These are phyloP conservation scores for Mystacides longicornis DNA, from an alignment of 2,888 invertebrate genomes.

Conservation along the genomic window DNA sequence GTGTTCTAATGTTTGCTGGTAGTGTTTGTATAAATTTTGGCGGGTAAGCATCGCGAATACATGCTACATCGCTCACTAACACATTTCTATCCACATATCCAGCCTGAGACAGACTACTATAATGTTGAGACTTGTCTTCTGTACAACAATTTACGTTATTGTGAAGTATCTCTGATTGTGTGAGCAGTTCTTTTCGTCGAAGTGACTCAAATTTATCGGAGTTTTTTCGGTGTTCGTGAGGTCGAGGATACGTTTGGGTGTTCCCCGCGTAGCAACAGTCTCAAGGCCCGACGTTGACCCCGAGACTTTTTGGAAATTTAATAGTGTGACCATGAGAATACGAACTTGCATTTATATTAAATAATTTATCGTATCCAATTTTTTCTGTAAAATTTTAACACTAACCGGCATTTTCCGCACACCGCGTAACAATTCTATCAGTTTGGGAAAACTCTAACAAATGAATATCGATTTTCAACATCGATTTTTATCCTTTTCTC, in stretches of 20 bases:
- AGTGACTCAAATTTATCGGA: background rate
- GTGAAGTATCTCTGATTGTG: background rate
- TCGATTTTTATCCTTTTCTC: too few relatives aligned
- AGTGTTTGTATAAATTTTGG: constrained; percentile 9
- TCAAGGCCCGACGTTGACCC: constrained; percentile 9
- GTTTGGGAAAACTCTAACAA: too few relatives aligned
- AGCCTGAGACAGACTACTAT: background rate
- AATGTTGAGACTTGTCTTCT: background rate
- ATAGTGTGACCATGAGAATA: background rate
- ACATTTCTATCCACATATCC: constrained; percentile 8
- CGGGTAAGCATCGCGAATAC: constrained; percentile 7
- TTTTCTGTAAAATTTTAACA: background rate
- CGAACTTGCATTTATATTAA: background rate
- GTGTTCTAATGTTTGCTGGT: background rate
- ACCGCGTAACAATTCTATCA: background rate
- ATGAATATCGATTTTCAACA: too few relatives aligned
- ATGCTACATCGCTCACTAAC: background rate
- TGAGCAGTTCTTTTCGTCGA: background rate
- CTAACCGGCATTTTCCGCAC: background rate
- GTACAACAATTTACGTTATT: background rate
- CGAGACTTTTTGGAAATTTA: background rate
- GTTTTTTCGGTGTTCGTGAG: background rate
- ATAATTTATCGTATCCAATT: background rate
- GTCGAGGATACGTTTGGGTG: background rate
- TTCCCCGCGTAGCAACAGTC: constrained; percentile 16